Evolutionary conservation across 2,888 invertebrate species (phyloP), one percentile per base, ranked within the genome.

Genomic region (Drosophila anceps): DNA sequence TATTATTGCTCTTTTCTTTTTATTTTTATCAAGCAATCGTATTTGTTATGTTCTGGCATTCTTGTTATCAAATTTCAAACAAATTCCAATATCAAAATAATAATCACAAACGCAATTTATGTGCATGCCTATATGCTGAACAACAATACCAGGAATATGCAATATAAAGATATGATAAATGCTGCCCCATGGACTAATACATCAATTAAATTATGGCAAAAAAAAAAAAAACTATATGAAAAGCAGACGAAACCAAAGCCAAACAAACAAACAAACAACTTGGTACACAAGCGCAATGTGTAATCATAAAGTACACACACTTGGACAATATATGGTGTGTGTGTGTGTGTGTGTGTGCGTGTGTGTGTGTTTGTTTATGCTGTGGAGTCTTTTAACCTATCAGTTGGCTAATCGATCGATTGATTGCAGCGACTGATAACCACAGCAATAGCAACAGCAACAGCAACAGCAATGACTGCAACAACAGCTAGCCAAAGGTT

Each of bases 361-460:
- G n/a, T 77, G 54, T 73, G 57, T 63, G 27, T 59, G 61, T 50
- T 59, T 76, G 65, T 76, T 64, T 69, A 61, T 68, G 63, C 43
- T 73, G 65, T 67, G 9, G 66, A 73, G 79, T 72, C 69, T 84
- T 82, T 84, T 61, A 86, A 86, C 84, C 79, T 75, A 84, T 82
- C 82, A 72, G 76, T 72, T 75, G 69, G 71, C 78, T 81, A 86
- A 86, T 88, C 85, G 85, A 88, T 88, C 87, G 84, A 86, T 88
- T 72, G 82, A 82, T 84, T 73, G 84, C 76, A 78, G 67, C 77
- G 72, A 76, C 75, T 83, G 85, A 86, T 85, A 88, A 88, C 82
- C 78, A 78, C 79, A 82, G 69, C 62, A 77, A 69, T 80, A 64
- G 57, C 60, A 77, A 69, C 82, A 64, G 57, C 60, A 76, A 64